Evolutionary conservation across 2,113 vertebrate species (phyloP).

Genomic region (Nestor notabilis): DNA sequence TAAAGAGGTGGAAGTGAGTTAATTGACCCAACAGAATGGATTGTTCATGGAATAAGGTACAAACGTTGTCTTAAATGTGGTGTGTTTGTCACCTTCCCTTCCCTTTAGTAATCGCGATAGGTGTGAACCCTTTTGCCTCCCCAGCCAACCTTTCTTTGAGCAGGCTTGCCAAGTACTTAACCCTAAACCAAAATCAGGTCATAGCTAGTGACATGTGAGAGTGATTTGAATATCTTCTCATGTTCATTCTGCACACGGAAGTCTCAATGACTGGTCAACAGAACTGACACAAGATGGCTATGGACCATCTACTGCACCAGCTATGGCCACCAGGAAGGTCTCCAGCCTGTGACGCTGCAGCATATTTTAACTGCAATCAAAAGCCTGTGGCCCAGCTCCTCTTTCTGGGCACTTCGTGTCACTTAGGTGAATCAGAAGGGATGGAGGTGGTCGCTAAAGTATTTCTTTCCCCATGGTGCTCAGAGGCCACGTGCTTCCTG

Average conservation of each 20-base stretch:
- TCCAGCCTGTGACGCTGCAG: neutral
- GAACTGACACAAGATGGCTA: neutral
- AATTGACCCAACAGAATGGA: neutral
- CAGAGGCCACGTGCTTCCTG: neutral
- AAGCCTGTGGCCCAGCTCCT: fast-evolving
- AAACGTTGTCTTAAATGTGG: neutral
- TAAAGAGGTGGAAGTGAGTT: neutral
- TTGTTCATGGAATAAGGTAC: neutral
- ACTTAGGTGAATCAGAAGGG: neutral
- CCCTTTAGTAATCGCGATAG: neutral
- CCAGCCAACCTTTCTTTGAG: neutral
- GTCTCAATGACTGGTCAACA: neutral
- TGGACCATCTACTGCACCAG: neutral
- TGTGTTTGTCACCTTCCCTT: neutral
- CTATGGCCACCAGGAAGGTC: neutral
- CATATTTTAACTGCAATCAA: neutral
- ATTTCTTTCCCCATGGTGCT: neutral
- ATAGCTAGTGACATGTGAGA: neutral
- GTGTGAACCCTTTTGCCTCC: neutral
- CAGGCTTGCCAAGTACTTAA: neutral
- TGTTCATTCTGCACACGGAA: neutral
- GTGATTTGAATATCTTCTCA: neutral
- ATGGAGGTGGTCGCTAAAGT: neutral
- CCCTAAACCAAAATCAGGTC: neutral
- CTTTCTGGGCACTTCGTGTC: fast-evolving